Evolutionary conservation across 2,113 vertebrate genomes (phyloP).

Genomic region (Cryptotis parvus): DNA sequence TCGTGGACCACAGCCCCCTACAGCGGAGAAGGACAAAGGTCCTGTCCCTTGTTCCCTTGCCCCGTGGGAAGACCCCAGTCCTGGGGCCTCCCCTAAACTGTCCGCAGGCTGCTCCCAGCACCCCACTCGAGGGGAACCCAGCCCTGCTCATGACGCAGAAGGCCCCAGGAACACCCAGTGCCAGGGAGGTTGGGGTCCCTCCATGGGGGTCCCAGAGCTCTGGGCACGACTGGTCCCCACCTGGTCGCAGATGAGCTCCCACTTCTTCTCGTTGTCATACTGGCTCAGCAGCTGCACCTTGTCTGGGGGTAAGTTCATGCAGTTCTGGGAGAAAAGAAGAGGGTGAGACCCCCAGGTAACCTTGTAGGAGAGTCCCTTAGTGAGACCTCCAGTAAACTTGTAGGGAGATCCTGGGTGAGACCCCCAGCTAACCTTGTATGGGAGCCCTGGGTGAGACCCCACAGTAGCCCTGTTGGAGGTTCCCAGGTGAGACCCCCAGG

Average conservation of each 20-base stretch:
- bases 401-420: no score
- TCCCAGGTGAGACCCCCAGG: no score
- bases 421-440: no score
- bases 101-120: no score
- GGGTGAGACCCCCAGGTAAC: not conserved
- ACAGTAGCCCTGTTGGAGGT: no score
- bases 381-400: no score
- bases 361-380: no score
- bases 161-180: not conserved
- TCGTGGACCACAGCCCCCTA: no score
- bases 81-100: conserved; percentile 89
- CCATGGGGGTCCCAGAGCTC: no score
- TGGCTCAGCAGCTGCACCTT: conserved; percentile 95
- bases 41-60: not conserved
- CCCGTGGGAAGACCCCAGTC: not conserved
- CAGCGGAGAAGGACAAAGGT: not conserved
- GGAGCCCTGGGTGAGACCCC: no score
- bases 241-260: conserved; percentile 94
- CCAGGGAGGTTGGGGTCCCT: not conserved
- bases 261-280: conserved; percentile 98
- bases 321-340: conserved; percentile 87
- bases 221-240: conserved; percentile 45
- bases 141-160: not conserved
- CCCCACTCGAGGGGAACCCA: not conserved
- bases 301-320: conserved; percentile 97